These are phyloP conservation scores for Notoglanidium macrostoma DNA, from an alignment of 2,797 vertebrate genomes.

Conservation along the genomic window DNA sequence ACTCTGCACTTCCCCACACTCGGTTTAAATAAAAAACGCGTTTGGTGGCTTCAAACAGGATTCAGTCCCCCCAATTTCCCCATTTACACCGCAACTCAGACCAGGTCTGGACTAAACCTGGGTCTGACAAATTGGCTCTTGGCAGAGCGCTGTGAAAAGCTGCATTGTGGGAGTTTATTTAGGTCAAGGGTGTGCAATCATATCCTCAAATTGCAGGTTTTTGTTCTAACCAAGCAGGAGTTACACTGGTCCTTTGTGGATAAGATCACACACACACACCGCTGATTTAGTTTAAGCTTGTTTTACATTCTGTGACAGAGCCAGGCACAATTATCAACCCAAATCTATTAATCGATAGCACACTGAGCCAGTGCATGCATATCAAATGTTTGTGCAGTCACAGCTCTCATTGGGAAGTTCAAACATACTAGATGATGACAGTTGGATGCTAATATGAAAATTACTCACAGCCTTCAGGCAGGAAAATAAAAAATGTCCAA, in stretches of 20 bases:
- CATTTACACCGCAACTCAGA: neutral
- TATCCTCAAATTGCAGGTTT: neutral
- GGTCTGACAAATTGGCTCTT: neutral
- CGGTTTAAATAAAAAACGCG: neutral
- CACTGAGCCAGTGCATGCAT: neutral
- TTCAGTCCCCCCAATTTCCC: too few relatives aligned
- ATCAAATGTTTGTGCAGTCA: neutral
- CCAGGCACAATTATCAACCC: neutral
- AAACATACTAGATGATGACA: neutral
- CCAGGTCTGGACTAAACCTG: neutral
- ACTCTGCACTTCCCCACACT: neutral
- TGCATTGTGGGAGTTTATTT: constrained; percentile 8
- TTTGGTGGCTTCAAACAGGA: neutral
- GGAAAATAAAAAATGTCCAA: neutral
- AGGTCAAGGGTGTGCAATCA: neutral
- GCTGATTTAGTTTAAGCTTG: neutral
- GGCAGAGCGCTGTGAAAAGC: neutral
- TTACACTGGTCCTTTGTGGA: too few relatives aligned
- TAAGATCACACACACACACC: neutral
- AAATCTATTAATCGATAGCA: neutral
- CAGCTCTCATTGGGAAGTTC: neutral
- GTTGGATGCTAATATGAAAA: neutral
- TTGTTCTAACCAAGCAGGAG: neutral
- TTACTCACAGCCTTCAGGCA: neutral
- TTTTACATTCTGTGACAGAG: neutral